These are phyloP conservation scores for Drymonia ruficornis DNA, from an alignment of 2,888 invertebrate species.

Conservation along the genomic window DNA sequence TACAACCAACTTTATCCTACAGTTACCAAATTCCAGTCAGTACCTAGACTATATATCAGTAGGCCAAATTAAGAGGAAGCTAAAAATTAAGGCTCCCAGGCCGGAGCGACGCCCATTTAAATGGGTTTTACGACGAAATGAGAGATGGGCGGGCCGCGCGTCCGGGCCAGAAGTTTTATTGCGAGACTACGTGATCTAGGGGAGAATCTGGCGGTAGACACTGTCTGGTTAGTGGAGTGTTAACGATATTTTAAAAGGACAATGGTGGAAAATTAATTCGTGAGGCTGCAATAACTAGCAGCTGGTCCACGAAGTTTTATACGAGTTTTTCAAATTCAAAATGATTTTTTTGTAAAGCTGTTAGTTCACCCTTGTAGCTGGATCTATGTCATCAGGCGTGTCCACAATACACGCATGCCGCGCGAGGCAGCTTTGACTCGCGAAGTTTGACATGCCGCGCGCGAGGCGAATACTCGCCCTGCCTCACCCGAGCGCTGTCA, in stretches of 20 bases:
- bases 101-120: constrained; percentile 43
- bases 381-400: too few relatives aligned
- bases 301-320: too few relatives aligned
- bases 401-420: too few relatives aligned
- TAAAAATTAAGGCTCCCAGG: constrained; percentile 46
- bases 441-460: too few relatives aligned
- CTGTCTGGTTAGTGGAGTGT: not conserved
- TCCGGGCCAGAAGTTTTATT: constrained; percentile 66
- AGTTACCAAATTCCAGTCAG: too few relatives aligned
- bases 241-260: not conserved
- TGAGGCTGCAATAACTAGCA: not conserved
- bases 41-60: not conserved
- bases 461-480: too few relatives aligned
- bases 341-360: too few relatives aligned
- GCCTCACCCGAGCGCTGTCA: too few relatives aligned
- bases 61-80: constrained; percentile 40
- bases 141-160: constrained; percentile 63
- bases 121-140: constrained; percentile 57
- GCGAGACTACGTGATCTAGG: constrained; percentile 33
- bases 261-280: not conserved
- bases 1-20: too few relatives aligned
- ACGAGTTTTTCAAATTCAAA: too few relatives aligned
- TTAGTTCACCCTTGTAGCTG: too few relatives aligned
- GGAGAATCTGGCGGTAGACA: constrained; percentile 30
- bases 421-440: too few relatives aligned